Evolutionary conservation across 2,113 vertebrate genomes (phyloP).

Genomic region (Ammospiza nelsoni): DNA sequence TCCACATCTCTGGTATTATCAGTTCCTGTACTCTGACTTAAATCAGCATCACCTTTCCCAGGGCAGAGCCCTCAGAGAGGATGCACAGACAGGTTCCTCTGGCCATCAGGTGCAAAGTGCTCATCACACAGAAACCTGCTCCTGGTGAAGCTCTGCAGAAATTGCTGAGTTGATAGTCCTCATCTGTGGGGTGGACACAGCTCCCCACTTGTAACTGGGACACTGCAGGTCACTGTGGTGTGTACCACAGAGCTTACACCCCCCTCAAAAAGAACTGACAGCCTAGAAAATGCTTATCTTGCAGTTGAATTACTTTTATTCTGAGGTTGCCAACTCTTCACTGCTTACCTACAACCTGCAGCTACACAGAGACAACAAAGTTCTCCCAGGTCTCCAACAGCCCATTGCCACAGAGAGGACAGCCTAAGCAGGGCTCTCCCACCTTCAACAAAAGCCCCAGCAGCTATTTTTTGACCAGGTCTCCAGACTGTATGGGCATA

Average conservation of each 20-base stretch:
- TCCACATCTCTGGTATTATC: background rate
- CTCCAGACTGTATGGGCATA: background rate
- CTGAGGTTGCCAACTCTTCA: background rate
- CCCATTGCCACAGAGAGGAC: background rate
- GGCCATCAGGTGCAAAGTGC: background rate
- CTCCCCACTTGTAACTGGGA: background rate
- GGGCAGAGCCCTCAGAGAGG: background rate
- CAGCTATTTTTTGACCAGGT: background rate
- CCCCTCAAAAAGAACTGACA: background rate
- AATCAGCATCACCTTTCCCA: background rate
- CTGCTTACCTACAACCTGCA: background rate
- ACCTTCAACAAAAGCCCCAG: background rate
- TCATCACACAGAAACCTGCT: background rate
- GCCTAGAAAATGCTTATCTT: background rate
- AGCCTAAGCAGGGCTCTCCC: background rate
- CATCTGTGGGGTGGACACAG: background rate
- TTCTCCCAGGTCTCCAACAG: background rate
- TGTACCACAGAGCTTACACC: background rate
- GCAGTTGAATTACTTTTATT: background rate
- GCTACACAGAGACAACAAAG: background rate
- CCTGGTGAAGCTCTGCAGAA: background rate
- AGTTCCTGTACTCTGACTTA: background rate
- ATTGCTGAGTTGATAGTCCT: background rate
- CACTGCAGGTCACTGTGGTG: background rate
- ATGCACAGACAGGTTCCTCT: background rate